phyloP scores from a whole-genome alignment of 2,113 vertebrate species.

The Tragelaphus scriptus region DNA sequence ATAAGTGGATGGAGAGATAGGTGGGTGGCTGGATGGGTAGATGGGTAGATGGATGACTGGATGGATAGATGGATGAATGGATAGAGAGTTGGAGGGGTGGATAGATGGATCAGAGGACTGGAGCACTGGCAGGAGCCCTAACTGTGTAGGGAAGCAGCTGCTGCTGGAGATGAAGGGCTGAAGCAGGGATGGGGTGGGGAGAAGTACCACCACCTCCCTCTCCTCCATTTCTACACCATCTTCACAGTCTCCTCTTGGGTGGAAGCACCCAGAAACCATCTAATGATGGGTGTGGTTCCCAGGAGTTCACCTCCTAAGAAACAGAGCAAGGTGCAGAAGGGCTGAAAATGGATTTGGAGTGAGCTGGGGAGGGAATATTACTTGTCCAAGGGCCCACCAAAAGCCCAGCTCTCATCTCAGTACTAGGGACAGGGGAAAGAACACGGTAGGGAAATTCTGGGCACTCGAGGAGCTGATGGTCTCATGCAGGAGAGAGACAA shows the following conservation, averaged over 20 bases:
- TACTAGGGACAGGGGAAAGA: neutral
- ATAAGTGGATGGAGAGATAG: neutral
- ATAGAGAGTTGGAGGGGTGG: neutral
- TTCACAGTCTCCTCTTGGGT: neutral
- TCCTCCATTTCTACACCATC: neutral
- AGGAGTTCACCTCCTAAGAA: neutral
- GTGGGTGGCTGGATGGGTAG: neutral
- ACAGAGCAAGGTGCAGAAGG: neutral
- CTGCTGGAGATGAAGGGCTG: neutral
- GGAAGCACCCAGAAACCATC: neutral
- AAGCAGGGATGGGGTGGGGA: fast-evolving
- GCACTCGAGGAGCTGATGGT: fast-evolving
- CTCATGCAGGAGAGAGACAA: no score
- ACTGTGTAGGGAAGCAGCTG: neutral
- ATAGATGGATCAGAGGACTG: neutral
- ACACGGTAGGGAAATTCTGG: neutral
- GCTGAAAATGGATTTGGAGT: neutral
- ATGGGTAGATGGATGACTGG: neutral
- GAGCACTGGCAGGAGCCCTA: no score
- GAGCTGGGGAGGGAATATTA: neutral
- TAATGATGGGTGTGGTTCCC: fast-evolving
- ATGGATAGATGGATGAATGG: no score
- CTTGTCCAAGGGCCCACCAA: neutral
- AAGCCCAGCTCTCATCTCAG: neutral
- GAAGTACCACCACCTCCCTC: neutral